Conservation (phyloP, 2,113 vertebrate genomes). For the Macaca mulatta region DNA sequence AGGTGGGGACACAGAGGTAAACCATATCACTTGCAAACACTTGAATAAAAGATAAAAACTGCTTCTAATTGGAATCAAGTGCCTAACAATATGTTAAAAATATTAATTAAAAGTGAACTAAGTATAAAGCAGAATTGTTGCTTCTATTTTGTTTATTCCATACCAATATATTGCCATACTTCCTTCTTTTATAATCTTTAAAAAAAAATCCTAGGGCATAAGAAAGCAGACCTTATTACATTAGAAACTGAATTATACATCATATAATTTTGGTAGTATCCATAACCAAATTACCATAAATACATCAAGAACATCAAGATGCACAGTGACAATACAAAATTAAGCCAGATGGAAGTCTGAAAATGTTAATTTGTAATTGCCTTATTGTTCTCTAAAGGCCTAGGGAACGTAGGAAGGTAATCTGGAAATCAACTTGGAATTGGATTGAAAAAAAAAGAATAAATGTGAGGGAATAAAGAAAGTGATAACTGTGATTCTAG, state of each 20-base stretch:
- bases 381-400: not conserved
- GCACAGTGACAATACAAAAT: not conserved
- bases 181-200: not conserved
- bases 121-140: not conserved
- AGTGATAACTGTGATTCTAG: not conserved
- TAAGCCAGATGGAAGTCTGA: not conserved
- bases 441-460: not conserved
- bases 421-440: not conserved
- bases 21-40: not conserved
- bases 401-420: not conserved
- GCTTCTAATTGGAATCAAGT: constrained; percentile 31
- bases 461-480: not conserved
- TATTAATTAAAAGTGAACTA: constrained; percentile 47
- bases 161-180: not conserved
- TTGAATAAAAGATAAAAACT: constrained; percentile 25
- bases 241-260: not conserved
- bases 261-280: not conserved
- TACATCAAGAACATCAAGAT: not conserved
- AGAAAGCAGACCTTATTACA: not conserved
- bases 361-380: constrained; percentile 3
- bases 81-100: not conserved
- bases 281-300: constrained; percentile 6
- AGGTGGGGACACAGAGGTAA: too few relatives aligned
- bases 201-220: not conserved
- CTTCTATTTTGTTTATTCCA: not conserved